These are phyloP conservation scores for Latrodectus geometricus DNA, from an alignment of 1,140 invertebrate species.

Conservation along the genomic window DNA sequence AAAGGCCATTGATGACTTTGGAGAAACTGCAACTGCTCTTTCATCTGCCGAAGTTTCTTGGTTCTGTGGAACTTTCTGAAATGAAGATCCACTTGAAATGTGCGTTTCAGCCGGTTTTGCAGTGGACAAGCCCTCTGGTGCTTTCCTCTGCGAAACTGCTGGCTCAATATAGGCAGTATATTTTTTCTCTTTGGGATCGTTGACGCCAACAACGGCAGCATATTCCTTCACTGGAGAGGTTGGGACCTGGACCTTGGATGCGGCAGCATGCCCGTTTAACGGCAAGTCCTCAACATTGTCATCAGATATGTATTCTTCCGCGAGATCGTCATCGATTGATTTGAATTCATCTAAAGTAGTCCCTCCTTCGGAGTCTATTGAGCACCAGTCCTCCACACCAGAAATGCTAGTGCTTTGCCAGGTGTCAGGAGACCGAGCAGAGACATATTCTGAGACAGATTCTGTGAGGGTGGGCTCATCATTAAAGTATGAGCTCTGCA, in stretches of 20 bases:
- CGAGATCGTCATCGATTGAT: conserved; percentile 42
- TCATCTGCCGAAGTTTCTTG: conserved; percentile 1
- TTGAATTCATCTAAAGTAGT: conserved; percentile 53
- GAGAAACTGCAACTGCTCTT: conserved; percentile 13
- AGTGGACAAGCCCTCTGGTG: not conserved
- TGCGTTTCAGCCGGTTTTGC: not conserved
- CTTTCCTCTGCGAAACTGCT: not conserved
- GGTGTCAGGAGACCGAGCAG: conserved; percentile 45
- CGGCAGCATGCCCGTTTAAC: not conserved
- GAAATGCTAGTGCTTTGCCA: conserved; percentile 58
- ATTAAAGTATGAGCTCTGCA: conserved; percentile 35
- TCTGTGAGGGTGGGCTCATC: conserved; percentile 23
- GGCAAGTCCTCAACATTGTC: conserved; percentile 30
- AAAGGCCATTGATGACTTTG: conserved; percentile 9
- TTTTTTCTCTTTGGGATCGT: conserved; percentile 13
- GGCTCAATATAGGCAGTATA: conserved; percentile 21
- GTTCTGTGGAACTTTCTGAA: not conserved
- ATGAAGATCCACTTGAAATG: too few relatives aligned
- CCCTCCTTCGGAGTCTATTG: conserved; percentile 17
- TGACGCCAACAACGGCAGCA: conserved; percentile 5
- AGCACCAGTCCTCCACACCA: conserved; percentile 56
- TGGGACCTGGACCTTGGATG: not conserved
- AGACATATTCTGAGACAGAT: conserved; percentile 27
- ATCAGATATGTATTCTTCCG: conserved; percentile 46
- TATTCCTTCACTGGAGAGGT: conserved; percentile 9